Evolutionary conservation across 2,797 vertebrate species (phyloP).

Genomic region (Pseudopleuronectes americanus): DNA sequence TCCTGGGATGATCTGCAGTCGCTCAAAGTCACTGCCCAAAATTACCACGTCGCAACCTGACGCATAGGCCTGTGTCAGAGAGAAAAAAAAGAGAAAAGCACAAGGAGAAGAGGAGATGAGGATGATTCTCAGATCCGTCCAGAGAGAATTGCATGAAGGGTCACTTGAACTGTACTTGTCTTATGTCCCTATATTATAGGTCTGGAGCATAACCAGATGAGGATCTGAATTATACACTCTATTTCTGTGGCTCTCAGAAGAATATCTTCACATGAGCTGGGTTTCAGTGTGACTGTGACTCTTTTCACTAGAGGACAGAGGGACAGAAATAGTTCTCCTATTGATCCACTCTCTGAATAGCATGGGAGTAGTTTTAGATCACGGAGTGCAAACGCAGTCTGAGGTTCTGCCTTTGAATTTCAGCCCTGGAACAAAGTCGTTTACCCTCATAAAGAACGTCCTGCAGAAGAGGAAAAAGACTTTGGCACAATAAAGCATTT

Average conservation of each 20-base stretch:
- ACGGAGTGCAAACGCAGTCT: conserved; percentile 23
- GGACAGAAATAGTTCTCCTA: conserved; percentile 54
- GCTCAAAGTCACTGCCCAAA: conserved; percentile 96
- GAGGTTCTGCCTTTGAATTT: conserved; percentile 15
- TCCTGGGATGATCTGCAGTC: conserved; percentile 97
- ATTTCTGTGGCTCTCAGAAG: conserved; percentile 48
- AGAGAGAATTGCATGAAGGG: conserved; percentile 23
- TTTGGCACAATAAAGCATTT: background rate
- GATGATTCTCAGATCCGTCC: conserved; percentile 13
- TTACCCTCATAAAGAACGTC: conserved; percentile 1
- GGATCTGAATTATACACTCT: conserved; percentile 50
- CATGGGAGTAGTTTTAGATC: conserved; percentile 33
- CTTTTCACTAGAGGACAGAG: conserved; percentile 44
- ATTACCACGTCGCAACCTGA: conserved; percentile 99
- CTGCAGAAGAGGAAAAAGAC: background rate
- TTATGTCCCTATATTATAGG: conserved; percentile 39
- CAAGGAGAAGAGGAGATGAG: conserved; percentile 22
- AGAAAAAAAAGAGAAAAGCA: conserved; percentile 33
- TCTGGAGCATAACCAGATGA: conserved; percentile 32
- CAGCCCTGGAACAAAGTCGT: background rate
- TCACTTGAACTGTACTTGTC: conserved; percentile 38
- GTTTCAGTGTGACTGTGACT: conserved; percentile 59
- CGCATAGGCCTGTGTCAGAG: conserved; percentile 89
- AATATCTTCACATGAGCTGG: conserved; percentile 56
- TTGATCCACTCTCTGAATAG: conserved; percentile 56